A percentile compares a stretch with the other conserved stretches of the same genome.
Conservation (phyloP, 2,888 invertebrate species). For the Dicyrtoma fusca region DNA sequence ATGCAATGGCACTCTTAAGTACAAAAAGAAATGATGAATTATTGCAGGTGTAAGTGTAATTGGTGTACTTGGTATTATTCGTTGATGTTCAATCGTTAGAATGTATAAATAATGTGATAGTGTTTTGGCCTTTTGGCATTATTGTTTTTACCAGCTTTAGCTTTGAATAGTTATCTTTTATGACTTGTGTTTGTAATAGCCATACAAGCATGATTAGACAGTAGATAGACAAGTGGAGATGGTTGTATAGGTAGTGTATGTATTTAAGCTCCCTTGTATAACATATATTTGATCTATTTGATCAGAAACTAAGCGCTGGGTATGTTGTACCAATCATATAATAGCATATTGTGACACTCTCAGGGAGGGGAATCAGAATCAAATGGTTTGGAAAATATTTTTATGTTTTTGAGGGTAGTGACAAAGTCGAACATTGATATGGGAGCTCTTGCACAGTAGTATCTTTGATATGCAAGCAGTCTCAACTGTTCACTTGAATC, state of each 20-base stretch:
- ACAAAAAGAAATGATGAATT: too few species aligned
- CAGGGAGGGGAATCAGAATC: conserved; percentile 8
- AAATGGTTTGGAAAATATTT: conserved; percentile 31
- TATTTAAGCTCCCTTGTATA: neutral
- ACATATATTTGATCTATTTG: neutral
- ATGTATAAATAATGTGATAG: too few species aligned
- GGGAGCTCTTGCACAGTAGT: neutral
- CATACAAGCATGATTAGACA: conserved; percentile 2
- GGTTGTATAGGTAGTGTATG: neutral
- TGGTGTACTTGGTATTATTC: too few species aligned
- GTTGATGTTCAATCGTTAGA: too few species aligned
- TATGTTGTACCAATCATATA: neutral
- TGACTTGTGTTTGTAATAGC: too few species aligned
- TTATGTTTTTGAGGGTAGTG: conserved; percentile 26
- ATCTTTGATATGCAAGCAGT: neutral
- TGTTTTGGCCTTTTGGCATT: too few species aligned
- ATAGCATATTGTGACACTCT: neutral
- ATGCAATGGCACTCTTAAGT: too few species aligned
- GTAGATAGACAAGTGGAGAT: conserved; percentile 5
- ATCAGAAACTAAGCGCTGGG: neutral
- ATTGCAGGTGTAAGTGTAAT: too few species aligned
- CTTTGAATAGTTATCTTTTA: too few species aligned
- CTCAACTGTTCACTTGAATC: neutral
- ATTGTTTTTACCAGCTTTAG: too few species aligned
- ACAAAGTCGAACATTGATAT: conserved; percentile 21